Base-by-base conservation (phyloP, 2,797 vertebrate genomes). In the Lutjanus argentimaculatus region DNA sequence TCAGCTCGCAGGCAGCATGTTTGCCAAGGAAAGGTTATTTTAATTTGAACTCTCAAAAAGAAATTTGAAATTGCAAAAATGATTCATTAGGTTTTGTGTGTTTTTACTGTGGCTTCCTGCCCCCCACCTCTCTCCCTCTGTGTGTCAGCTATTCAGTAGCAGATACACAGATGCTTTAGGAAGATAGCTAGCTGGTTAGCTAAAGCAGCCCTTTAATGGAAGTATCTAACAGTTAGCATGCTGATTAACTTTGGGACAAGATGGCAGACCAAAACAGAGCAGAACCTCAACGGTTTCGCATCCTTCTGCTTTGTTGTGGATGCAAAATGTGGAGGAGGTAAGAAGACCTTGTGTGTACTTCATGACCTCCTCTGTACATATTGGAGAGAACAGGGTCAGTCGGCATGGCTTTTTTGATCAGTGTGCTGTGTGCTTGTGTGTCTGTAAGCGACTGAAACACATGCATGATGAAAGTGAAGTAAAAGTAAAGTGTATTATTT, bases 21-120 rank as follows among this genome's bases (percentile, higher is more conserved):
- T 95, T 96, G 93, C 93, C 84, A 70, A 85, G 46, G 87, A 91
- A 95, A 95, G 94, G 94, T 95, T 95, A 94, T 95, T 95, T 95
- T 96, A 94, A 95, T 96, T 95, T 95, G 92, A 95, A 95, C 93
- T 90, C 87, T 84, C 62, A 52, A 78, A 79, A 78, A 79, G 83
- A 88, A 88, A 82, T 93, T 95, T 91, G 68, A 91, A 93, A 95
- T 95, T 88, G 90, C 89, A 84, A 94, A 91, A 93, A 90, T 79
- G 84, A 94, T 91, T 93, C 90, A 87, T 94, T 93, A 93, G 87
- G 59, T 86, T 87, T 93, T 93, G 87, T 90, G 77, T 91, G n/a
- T 82, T 91, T 85, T 85, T 59, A 42, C 42, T 19, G 17, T 5
- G n/a, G 69, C 65, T 72, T 75, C 56, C 49, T 57, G 48, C 79